Base-by-base conservation (phyloP, 2,888 invertebrate genomes). In the Limnephilus rhombicus region DNA sequence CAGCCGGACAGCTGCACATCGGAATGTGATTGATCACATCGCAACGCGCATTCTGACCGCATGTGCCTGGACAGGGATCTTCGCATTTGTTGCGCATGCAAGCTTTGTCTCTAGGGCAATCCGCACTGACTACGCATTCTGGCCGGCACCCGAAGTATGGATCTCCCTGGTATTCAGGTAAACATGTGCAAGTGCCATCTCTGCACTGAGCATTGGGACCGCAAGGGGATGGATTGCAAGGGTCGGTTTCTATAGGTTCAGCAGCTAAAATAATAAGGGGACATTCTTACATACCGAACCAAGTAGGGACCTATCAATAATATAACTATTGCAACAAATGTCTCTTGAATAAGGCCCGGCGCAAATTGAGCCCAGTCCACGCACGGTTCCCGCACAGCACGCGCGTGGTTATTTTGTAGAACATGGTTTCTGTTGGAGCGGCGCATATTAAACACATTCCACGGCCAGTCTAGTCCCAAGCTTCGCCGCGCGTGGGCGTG, bases 221-320 rank as follows among this genome's bases (percentile, higher is more conserved):
- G 94, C 98, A 98, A 34, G 98, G 97, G 49, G 97, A 97, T 85
- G 98, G 98, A 94, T 97, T 96, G 94, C 98, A 98, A n/a, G 97
- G 97, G 95, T 97, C 96, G 93, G 94, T 93, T 93, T 94, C 94
- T 91, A 95, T 18, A 29, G 91, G 91, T 29, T 87, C 91, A n/a
- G 87, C 91, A 29, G 91, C 91, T 91, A 91, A 86, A 91, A 91
- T n/a, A 18, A 41, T 81, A 86, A 31, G 53, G 24, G 45, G 29
- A 68, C 24, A 45, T 18, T 83, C 93, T 86, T 94, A 94, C n/a
- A 87, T 5, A 93, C 82, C 31, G 29, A 41, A 24, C n/a, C 85
- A 31, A 92, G 37, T 37, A 37, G 37, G 93, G 92, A 94, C 4
- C 13, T 53, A 53, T 18, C 15, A 3, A 53, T 15, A 15, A 90